Base-by-base conservation (phyloP, 2,113 vertebrate genomes). In the Scartelaos histophorus region DNA sequence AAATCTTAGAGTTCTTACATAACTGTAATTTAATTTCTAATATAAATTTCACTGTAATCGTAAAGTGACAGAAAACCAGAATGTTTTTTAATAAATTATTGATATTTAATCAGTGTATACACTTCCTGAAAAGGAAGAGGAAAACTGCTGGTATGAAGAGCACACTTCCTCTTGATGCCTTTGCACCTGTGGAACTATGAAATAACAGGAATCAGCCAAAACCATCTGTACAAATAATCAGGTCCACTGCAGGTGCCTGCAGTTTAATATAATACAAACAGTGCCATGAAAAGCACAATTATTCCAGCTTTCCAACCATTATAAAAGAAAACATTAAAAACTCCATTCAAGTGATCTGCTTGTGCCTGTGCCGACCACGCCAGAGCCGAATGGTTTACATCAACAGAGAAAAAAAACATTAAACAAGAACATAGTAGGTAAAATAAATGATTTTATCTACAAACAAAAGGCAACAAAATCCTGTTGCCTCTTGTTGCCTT, bases 201-300 rank as follows among this genome's bases (percentile, higher is more conserved):
- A 90, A 83, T 79, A 83, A 87, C 82, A 79, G 75, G 74, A 89
- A 82, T 86, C 54, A 86, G 83, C 71, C 81, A 85, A 83, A 82
- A 71, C 76, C 82, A 86, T 86, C 85, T 86, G 81, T 81, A 85
- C 71, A 90, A 89, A 87, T 79, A 87, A 75, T 69, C 66, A 35
- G 60, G 81, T 82, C 80, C 69, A 67, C 54, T 74, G 87, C 85
- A 91, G 79, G 82, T 87, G 83, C 80, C 72, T 85, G 70, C 80
- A 87, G 71, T 64, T 79, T 85, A 85, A 84, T 69, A 74, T 81
- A 83, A 86, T 64, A 22, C 29, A 46, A 76, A 61, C 66, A 38
- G 22, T 76, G 77, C 86, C 90, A 81, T 67, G 46, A 76, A 66
- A 80, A 85, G 70, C 77, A 87, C 73, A 82, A 78, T 71, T 64